A percentile compares a stretch with the other conserved stretches of the same genome.
Evolutionary conservation across 1,140 invertebrate species (phyloP).

Genomic region (Diabrotica undecimpunctata): DNA sequence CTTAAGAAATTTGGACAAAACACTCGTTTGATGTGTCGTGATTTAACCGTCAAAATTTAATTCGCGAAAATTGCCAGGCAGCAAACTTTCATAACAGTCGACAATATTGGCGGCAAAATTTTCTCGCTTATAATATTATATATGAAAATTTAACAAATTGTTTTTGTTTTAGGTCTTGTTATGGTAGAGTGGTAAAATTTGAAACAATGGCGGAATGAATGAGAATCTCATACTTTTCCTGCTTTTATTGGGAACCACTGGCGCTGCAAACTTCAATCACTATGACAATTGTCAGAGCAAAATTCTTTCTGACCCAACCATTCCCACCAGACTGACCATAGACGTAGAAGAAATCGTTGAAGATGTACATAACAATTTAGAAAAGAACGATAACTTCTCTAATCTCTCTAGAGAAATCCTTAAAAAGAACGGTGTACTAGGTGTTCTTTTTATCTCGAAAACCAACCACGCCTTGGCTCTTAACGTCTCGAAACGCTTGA

Average conservation of each 20-base stretch:
- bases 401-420: slow-evolving; percentile 21
- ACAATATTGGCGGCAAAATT: no score
- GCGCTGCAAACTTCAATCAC: slow-evolving; percentile 15
- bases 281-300: slow-evolving; percentile 32
- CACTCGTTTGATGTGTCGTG: no score
- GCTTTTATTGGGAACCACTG: slow-evolving; percentile 25
- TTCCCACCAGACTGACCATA: slow-evolving; percentile 35
- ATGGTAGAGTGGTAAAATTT: background rate
- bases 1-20: no score
- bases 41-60: no score
- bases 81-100: no score
- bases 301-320: slow-evolving; percentile 31
- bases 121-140: no score
- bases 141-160: no score
- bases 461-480: slow-evolving; percentile 25
- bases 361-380: slow-evolving; percentile 16
- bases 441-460: slow-evolving; percentile 24
- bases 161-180: background rate
- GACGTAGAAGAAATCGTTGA: slow-evolving; percentile 17
- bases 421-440: slow-evolving; percentile 22
- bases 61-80: no score
- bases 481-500: slow-evolving; percentile 29
- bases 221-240: slow-evolving; percentile 27
- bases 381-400: slow-evolving; percentile 24
- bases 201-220: slow-evolving; percentile 39